Evolutionary conservation across 2,888 invertebrate genomes (phyloP).

Genomic region (Biston betularia): DNA sequence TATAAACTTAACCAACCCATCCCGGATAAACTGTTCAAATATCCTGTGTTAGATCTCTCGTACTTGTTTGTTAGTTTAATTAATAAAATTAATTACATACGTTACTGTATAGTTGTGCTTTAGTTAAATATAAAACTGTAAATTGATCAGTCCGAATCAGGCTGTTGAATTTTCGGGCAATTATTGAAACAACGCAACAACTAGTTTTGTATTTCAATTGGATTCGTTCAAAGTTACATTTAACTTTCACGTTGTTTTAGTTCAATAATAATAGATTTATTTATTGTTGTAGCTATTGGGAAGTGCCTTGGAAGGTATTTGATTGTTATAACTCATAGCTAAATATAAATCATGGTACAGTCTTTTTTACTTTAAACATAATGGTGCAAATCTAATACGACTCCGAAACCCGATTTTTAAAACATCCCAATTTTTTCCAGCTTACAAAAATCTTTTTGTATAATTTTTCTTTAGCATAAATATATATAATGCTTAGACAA

Average conservation of each 20-base stretch:
- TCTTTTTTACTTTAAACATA: not conserved
- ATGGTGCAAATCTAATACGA: too few relatives aligned
- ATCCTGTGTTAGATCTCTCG: not conserved
- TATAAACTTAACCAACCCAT: not conserved
- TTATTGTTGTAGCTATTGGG: too few relatives aligned
- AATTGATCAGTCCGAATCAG: conserved; percentile 14
- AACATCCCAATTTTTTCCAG: too few relatives aligned
- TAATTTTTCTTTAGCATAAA: too few relatives aligned
- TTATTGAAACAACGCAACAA: conserved; percentile 1
- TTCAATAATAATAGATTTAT: not conserved
- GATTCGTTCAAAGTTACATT: conserved; percentile 8
- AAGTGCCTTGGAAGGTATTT: not conserved
- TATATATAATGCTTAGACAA: too few relatives aligned
- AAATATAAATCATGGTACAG: not conserved
- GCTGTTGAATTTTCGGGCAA: not conserved
- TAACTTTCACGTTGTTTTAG: not conserved
- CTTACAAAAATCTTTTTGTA: too few relatives aligned
- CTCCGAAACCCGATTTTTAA: too few relatives aligned
- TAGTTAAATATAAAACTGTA: conserved; percentile 13
- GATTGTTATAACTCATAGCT: not conserved
- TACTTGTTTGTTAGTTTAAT: not conserved
- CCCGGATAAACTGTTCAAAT: conserved; percentile 5
- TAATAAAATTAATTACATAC: not conserved
- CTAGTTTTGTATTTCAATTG: not conserved
- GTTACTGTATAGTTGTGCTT: conserved; percentile 6